Percentiles rank a stretch among this genome's conserved stretches.
Conservation (phyloP, 2,113 vertebrate species). For the Apteryx owenii region DNA sequence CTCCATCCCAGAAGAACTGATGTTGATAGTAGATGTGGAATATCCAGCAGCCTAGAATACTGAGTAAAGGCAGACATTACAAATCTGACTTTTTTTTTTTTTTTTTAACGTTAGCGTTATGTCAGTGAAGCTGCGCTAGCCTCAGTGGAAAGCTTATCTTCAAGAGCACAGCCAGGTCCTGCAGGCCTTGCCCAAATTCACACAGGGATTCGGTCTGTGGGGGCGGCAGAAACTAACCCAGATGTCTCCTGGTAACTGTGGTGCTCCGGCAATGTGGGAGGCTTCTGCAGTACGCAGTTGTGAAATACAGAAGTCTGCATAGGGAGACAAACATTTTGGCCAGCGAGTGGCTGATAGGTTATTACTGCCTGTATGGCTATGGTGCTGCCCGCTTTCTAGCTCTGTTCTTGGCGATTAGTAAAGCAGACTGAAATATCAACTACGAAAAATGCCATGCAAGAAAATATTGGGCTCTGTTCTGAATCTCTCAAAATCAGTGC, state of each 20-base stretch:
- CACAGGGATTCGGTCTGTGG: neutral
- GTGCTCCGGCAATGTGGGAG: neutral
- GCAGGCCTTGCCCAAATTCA: neutral
- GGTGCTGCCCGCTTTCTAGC: neutral
- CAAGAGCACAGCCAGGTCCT: neutral
- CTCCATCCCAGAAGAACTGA: neutral
- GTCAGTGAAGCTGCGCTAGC: neutral
- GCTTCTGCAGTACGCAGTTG: rapidly evolving
- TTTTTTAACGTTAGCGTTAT: neutral
- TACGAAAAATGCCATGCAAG: neutral
- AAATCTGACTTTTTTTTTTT: neutral
- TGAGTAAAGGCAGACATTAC: neutral
- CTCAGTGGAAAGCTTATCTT: neutral
- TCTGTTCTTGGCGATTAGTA: neutral
- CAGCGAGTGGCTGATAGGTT: neutral
- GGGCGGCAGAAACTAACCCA: neutral
- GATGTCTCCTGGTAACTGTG: neutral
- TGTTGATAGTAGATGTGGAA: neutral
- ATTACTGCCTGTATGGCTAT: neutral
- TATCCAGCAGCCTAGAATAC: neutral
- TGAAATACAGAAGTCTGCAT: neutral
- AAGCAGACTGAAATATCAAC: neutral
- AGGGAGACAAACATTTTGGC: neutral
- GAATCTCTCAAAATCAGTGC: neutral
- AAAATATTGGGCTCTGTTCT: neutral